Evolutionary conservation across 2,888 invertebrate species (phyloP).

Genomic region (Pollenia labialis): DNA sequence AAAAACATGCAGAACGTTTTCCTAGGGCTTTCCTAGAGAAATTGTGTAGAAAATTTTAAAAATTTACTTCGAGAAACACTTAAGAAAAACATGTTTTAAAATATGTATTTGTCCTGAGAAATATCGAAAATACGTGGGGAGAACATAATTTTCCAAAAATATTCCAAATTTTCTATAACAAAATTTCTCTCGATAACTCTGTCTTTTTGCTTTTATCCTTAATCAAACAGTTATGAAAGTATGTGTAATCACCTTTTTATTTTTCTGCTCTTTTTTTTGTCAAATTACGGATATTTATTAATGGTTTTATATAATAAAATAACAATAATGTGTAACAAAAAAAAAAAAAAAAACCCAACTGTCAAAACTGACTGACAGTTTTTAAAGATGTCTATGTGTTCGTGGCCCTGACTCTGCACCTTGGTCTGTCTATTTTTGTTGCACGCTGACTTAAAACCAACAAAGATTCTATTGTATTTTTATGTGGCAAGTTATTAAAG

Average conservation of each 20-base stretch:
- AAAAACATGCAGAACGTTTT: too few relatives aligned
- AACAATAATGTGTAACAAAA: constrained; percentile 46
- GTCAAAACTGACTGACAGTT: constrained; percentile 60
- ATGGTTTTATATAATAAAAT: constrained; percentile 57
- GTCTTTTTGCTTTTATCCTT: not conserved
- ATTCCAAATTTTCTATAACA: too few relatives aligned
- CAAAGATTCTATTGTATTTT: constrained; percentile 40
- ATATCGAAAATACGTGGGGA: too few relatives aligned
- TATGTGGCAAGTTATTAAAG: constrained; percentile 50
- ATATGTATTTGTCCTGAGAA: too few relatives aligned
- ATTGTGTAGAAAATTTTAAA: too few relatives aligned
- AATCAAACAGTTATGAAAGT: too few relatives aligned
- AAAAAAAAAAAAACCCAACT: constrained; percentile 21
- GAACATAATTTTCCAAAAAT: too few relatives aligned
- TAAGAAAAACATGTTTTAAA: too few relatives aligned
- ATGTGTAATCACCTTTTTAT: not conserved
- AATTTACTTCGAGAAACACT: too few relatives aligned
- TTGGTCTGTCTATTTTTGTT: not conserved
- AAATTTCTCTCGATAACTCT: not conserved
- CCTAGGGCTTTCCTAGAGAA: too few relatives aligned
- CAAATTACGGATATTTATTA: not conserved
- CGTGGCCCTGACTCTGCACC: not conserved
- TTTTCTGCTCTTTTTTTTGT: not conserved
- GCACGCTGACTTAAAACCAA: constrained; percentile 17
- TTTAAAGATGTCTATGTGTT: constrained; percentile 23